Conservation (phyloP, 2,888 invertebrate genomes). For the Chironomus riparius region DNA sequence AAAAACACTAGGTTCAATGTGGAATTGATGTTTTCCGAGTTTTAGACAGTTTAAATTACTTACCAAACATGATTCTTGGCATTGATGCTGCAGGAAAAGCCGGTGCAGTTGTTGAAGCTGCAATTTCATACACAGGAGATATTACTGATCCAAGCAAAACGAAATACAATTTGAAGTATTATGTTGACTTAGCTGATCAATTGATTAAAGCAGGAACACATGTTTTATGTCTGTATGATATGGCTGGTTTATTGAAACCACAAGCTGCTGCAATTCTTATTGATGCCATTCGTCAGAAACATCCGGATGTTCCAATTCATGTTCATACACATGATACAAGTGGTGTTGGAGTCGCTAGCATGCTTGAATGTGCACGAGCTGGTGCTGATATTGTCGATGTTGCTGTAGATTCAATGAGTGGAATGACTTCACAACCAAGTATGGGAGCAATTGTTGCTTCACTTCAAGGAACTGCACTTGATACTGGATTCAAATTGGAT, state of each 20-base stretch:
- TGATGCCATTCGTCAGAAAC: constrained; percentile 77
- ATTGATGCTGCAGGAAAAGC: constrained; percentile 99
- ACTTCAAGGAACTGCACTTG: constrained; percentile 48
- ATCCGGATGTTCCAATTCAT: constrained; percentile 93
- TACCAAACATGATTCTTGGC: constrained; percentile 89
- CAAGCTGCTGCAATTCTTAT: constrained; percentile 79
- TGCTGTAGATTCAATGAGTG: constrained; percentile 98
- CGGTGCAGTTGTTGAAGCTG: constrained; percentile 94
- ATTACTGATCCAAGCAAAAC: constrained; percentile 82
- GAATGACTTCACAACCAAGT: constrained; percentile 96
- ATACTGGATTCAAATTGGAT: constrained; percentile 59
- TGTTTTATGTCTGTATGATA: constrained; percentile 89
- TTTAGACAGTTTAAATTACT: constrained; percentile 95
- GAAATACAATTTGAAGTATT: constrained; percentile 95
- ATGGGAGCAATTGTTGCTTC: constrained; percentile 99
- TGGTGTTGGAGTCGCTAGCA: constrained; percentile 90
- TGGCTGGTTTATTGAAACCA: constrained; percentile 94
- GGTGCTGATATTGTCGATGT: constrained; percentile 96
- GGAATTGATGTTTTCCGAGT: constrained; percentile 99
- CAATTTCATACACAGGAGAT: constrained; percentile 97
- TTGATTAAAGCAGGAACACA: constrained; percentile 94
- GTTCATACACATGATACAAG: constrained; percentile 99
- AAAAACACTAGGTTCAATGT: constrained; percentile 62
- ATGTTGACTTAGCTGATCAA: constrained; percentile 85
- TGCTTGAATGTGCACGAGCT: constrained; percentile 85